A percentile compares a stretch with the other conserved stretches of the same genome.
Evolutionary conservation across 2,797 vertebrate species (phyloP).

Genomic region (Syngnathus acus): DNA sequence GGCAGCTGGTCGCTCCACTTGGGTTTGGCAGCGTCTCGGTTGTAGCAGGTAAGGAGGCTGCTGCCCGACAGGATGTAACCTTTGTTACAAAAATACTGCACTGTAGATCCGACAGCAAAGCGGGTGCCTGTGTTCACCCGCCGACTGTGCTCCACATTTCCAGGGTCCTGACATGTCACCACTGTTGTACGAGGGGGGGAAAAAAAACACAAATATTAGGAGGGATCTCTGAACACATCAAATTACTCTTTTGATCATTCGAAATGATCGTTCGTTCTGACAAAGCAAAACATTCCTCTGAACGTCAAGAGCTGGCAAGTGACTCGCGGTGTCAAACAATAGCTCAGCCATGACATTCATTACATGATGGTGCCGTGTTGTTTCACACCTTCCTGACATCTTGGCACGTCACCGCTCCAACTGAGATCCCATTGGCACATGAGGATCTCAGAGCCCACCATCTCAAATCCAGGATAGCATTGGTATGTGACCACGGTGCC

Average conservation of each 20-base stretch:
- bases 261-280: not conserved
- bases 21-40: constrained; percentile 78
- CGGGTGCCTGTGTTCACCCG: constrained; percentile 78
- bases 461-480: constrained; percentile 88
- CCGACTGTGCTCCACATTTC: constrained; percentile 84
- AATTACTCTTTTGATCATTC: no score
- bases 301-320: not conserved
- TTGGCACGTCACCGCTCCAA: constrained; percentile 90
- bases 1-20: constrained; percentile 93
- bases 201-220: not conserved
- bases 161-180: constrained; percentile 84
- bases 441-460: constrained; percentile 84
- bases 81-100: constrained; percentile 88
- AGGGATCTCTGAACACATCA: not conserved
- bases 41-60: constrained; percentile 82
- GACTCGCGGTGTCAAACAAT: not conserved
- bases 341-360: not conserved
- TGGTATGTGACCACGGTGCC: constrained; percentile 94
- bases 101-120: constrained; percentile 80
- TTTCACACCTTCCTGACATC: constrained; percentile 84
- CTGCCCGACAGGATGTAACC: constrained; percentile 82
- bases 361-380: not conserved
- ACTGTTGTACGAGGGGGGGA: constrained; percentile 58
- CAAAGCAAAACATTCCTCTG: not conserved
- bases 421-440: constrained; percentile 98